Base-by-base conservation (phyloP, 2,888 invertebrate species). In the Cybosia mesomella region DNA sequence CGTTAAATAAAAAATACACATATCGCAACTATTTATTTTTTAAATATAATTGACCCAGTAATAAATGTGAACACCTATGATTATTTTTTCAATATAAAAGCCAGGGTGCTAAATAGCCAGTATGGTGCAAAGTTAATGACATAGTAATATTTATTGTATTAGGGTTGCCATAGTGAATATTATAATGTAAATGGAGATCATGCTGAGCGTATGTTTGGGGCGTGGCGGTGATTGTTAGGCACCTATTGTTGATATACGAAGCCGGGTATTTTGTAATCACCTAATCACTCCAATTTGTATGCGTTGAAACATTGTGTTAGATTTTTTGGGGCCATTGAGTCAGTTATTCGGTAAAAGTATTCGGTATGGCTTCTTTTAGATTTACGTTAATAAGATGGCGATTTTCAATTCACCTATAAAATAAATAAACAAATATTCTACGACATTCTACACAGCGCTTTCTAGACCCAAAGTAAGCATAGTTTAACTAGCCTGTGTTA, bases 101-200 rank as follows among this genome's bases (percentile, higher is more conserved):
- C 76, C 82, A 81, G 83, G 87, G 91, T 90, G 92, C 86, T 89
- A 89, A 89, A 87, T 87, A 89, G 89, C 89, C 90, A 91, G 92
- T 91, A 87, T 90, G 91, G 89, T 89, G 92, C 89, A 81, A 82
- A 83, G 88, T 87, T 95, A 95, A 94, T 95, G 92, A 93, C 89
- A 92, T 80, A 90, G 87, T 93, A 91, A 94, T 91, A 89, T 90
- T 94, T 94, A 94, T 94, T 94, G 92, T 94, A 94, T 94, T 93
- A 94, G 92, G 90, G 91, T 89, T 89, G 88, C 90, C 90, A 90
- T 90, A 92, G 77, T 88, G 88, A 88, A 90, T 92, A 93, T 92
- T 93, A 91, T 88, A 92, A 92, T 93, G 82, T 87, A 90, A 92
- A 93, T 92, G 77, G 91, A 80, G 85, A 91, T 91, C 94, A 92